These are phyloP conservation scores for Drosophila niveifrons DNA, from an alignment of 2,888 invertebrate genomes.

Conservation along the genomic window DNA sequence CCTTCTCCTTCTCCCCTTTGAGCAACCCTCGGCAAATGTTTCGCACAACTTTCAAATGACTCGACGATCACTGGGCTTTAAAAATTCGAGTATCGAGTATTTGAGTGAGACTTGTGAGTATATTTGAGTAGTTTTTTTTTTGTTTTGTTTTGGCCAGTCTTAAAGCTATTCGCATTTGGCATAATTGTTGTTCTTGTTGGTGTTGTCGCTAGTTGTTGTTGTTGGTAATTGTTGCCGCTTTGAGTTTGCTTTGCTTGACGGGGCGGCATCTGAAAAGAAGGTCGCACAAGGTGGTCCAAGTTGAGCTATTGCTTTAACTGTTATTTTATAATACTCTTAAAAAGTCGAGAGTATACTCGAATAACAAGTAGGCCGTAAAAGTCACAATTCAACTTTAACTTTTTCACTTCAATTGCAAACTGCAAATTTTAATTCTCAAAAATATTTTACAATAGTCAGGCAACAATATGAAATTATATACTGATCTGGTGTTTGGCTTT, in stretches of 20 bases:
- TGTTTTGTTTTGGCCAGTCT: slow-evolving; percentile 40
- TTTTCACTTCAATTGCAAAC: background rate
- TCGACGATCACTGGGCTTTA: slow-evolving; percentile 56
- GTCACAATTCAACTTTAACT: background rate
- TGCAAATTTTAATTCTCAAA: background rate
- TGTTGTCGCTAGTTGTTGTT: slow-evolving; percentile 42
- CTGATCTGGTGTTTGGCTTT: background rate
- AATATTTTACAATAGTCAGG: background rate
- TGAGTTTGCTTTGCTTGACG: slow-evolving; percentile 54
- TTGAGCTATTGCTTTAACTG: slow-evolving; percentile 45
- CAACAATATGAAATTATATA: background rate
- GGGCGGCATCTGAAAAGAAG: slow-evolving; percentile 78
- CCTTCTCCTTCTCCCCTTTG: background rate
- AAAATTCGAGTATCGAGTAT: slow-evolving; percentile 67
- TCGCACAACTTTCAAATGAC: slow-evolving; percentile 76
- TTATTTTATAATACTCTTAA: slow-evolving; percentile 32
- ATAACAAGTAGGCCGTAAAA: background rate
- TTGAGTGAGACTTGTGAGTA: slow-evolving; percentile 31
- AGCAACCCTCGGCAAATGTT: slow-evolving; percentile 46
- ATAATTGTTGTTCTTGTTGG: slow-evolving; percentile 69
- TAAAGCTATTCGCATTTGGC: slow-evolving; percentile 70
- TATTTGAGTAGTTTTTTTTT: slow-evolving; percentile 40
- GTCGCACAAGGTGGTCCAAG: slow-evolving; percentile 83
- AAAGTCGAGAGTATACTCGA: slow-evolving; percentile 4
- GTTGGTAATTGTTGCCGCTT: slow-evolving; percentile 73